Percentiles rank a stretch among this genome's conserved stretches.
These are phyloP conservation scores for Saccostrea glomerata DNA, from an alignment of 1,140 invertebrate genomes.

Conservation along the genomic window DNA sequence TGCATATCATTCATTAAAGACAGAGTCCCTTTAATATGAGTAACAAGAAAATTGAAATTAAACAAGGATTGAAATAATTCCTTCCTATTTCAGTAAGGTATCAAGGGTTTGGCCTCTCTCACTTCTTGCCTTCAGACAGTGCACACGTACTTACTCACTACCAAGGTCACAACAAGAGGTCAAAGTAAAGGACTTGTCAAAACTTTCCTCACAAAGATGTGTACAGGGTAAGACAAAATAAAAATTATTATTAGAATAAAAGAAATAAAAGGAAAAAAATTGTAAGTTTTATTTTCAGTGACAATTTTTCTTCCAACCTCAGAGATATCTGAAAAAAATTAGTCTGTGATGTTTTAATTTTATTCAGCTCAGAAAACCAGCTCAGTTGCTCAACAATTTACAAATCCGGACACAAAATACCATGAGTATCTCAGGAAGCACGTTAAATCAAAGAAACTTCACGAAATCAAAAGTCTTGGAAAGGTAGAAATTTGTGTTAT, in stretches of 20 bases:
- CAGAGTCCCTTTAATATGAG: no score
- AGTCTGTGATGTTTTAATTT: not conserved
- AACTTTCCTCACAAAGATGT: not conserved
- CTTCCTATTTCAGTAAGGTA: not conserved
- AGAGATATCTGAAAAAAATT: no score
- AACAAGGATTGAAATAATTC: not conserved
- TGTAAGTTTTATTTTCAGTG: no score
- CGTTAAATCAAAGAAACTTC: conserved; percentile 1
- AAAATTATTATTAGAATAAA: no score
- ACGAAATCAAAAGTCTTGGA: not conserved
- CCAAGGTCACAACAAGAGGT: conserved; percentile 22
- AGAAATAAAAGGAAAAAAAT: no score
- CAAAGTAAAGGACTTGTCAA: not conserved
- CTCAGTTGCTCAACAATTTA: not conserved
- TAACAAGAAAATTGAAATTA: not conserved
- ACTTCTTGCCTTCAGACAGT: conserved; percentile 1
- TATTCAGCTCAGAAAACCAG: not conserved
- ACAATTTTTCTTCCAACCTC: no score
- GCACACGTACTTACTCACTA: not conserved
- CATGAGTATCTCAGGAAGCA: not conserved
- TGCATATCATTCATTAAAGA: no score
- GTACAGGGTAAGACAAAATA: not conserved
- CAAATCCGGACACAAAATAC: not conserved
- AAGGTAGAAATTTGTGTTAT: not conserved
- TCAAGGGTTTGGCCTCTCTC: not conserved